Conservation (phyloP, 2,113 vertebrate genomes). For the Dermatemys mawii region DNA sequence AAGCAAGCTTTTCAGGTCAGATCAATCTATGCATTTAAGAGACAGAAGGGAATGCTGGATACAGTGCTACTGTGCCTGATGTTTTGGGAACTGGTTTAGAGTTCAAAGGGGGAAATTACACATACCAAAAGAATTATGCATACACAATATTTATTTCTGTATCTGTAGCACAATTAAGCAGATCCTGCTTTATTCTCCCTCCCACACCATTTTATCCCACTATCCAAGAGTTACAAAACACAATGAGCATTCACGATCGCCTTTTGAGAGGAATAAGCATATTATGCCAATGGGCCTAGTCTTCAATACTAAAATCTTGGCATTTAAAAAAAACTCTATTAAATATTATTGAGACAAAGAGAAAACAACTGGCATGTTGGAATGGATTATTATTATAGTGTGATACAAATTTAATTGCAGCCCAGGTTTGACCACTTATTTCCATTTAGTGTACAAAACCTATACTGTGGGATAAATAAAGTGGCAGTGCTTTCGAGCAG, state of each 20-base stretch:
- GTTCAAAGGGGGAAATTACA: not conserved
- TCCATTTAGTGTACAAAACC: not conserved
- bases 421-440: slow-evolving; percentile 3
- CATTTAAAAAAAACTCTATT: not conserved
- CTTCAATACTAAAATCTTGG: not conserved
- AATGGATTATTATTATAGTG: not conserved
- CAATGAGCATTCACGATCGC: not conserved
- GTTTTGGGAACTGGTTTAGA: not conserved
- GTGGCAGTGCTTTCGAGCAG: not conserved
- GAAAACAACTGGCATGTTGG: not conserved
- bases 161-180: not conserved
- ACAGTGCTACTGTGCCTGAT: not conserved
- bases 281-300: not conserved
- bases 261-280: not conserved
- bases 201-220: not conserved
- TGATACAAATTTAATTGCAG: not conserved
- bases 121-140: not conserved
- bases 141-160: not conserved
- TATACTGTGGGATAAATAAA: not conserved
- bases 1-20: not conserved
- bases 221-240: not conserved
- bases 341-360: not conserved
- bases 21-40: not conserved
- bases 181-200: not conserved
- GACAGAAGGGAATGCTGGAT: not conserved